Evolutionary conservation across 2,888 invertebrate species (phyloP), one percentile per base, ranked within the genome.

Genomic region (Linnaemya tessellans): DNA sequence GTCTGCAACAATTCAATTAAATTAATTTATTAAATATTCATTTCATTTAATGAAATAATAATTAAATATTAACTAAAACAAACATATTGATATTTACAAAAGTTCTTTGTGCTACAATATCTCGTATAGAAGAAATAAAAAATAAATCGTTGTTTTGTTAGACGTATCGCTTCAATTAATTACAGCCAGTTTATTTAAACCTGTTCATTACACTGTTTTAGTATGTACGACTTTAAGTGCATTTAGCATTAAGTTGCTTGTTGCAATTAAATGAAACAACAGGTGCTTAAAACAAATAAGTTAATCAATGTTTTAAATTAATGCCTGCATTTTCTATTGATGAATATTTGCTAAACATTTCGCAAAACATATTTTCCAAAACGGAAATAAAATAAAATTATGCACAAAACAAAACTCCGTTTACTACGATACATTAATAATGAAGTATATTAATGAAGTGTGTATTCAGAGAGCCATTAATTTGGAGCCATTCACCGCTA

Each of bases 1-100:
- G 8, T n/a, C 58, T 58, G 80, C 56, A 82, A 78, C 58, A 83
- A 60, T 88, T 80, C 80, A 84, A 80, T 80, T 65, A 56, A 75
- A 60, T 60, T 38, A 30, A 65, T 65, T 81, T 79, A 60, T 73
- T 46, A 70, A 65, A 78, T 68, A 73, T 54, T 75, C 64, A 80
- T 78, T 82, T 35, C 65, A 75, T 56, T 73, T 13, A 51, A 51
- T 51, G 20, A n/a, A 18, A 18, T 15, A 25, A 35, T 18, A 22
- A 20, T 62, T 64, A 22, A 64, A 13, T 64, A 64, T 13, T 41
- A 51, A 74, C 11, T 74, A 54, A 56, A 75, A 75, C 54, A 56
- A 64, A 56, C 65, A 75, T 25, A 64, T 41, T 18, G 38, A 8
- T 25, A 43, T 54, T 46, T 54, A 30, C 22, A 65, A 56, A 22